Evolutionary conservation across 2,113 vertebrate species (phyloP), one percentile per base, ranked within the genome.

Genomic region (Otocyon megalotis): DNA sequence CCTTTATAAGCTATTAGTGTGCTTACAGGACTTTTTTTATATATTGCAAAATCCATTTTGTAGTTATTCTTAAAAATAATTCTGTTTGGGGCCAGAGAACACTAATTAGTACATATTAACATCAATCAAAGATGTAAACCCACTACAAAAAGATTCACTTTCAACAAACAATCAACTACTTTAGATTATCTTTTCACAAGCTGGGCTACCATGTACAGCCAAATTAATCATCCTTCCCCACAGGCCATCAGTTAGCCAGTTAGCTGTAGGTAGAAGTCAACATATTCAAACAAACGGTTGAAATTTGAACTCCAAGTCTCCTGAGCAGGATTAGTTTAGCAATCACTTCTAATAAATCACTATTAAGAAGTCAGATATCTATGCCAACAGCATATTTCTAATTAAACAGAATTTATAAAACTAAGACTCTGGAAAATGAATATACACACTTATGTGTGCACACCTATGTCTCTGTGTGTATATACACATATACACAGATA

Each of bases 391-490:
- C 10, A n/a, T 60, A 89, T 93, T 90, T 88, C 53, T 60, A 93
- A 89, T 72, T 77, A 71, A 89, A 54, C 8, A 69, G 48, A 67
- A 92, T 60, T 90, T 81, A 62, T 77, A 87, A 67, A 93, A 72
- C 32, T 56, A 60, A 77, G 11, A 54, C 2, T 26, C 17, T 79
- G 8, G 60, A 93, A 92, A 81, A 65, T 32, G 10, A 83, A 53
- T 22, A 81, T 35, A 43, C 3, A 22, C 37, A 43, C 1, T 32
- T 67, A 54, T 15, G 16, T 24, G 6, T 35, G 50, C 13, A 32
- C 26, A 12, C 28, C 16, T 20, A 82, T 24, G 3, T 2, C 11
- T 37, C 3, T 56, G 8, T 91, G 0, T 54, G 8, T 28, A 3
- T 19, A 15, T 80, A n/a, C 4, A 43, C 4, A 7, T 12, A 48